These are phyloP conservation scores for Rotaria socialis DNA, from an alignment of 2,888 invertebrate genomes.

Conservation along the genomic window DNA sequence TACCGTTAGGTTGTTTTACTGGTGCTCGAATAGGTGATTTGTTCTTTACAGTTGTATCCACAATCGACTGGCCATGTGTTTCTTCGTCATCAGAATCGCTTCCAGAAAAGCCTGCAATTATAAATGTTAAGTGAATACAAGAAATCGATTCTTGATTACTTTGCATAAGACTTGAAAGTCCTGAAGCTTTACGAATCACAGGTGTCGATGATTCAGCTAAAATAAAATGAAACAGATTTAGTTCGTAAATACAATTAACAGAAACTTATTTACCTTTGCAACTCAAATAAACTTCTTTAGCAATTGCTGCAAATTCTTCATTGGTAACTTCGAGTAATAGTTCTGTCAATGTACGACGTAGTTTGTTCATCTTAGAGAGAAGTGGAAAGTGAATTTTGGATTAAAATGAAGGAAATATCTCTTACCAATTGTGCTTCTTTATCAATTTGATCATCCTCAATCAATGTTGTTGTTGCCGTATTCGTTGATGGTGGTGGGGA, in stretches of 20 bases:
- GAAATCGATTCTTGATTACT: neutral
- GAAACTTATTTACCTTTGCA: slow-evolving; percentile 57
- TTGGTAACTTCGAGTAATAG: slow-evolving; percentile 87
- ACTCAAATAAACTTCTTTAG: slow-evolving; percentile 78
- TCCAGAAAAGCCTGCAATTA: neutral
- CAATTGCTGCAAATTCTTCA: slow-evolving; percentile 77
- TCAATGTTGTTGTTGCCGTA: neutral
- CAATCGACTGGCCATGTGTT: neutral
- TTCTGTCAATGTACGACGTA: slow-evolving; percentile 82
- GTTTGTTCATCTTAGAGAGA: slow-evolving; percentile 69
- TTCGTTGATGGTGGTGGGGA: neutral
- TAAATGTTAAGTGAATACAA: neutral
- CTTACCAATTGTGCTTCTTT: slow-evolving; percentile 8
- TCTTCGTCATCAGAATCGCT: slow-evolving; percentile 6
- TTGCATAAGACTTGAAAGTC: neutral
- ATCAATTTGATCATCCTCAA: neutral
- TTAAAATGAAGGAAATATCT: neutral
- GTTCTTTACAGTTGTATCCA: neutral
- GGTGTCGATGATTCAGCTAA: neutral
- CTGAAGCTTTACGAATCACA: slow-evolving; percentile 6
- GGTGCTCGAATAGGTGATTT: neutral
- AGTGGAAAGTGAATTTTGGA: neutral
- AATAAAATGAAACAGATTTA: neutral
- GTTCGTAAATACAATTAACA: too few relatives aligned
- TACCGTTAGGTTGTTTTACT: neutral